These are phyloP conservation scores for Steatornis caripensis DNA, from an alignment of 2,113 vertebrate species.

Conservation along the genomic window DNA sequence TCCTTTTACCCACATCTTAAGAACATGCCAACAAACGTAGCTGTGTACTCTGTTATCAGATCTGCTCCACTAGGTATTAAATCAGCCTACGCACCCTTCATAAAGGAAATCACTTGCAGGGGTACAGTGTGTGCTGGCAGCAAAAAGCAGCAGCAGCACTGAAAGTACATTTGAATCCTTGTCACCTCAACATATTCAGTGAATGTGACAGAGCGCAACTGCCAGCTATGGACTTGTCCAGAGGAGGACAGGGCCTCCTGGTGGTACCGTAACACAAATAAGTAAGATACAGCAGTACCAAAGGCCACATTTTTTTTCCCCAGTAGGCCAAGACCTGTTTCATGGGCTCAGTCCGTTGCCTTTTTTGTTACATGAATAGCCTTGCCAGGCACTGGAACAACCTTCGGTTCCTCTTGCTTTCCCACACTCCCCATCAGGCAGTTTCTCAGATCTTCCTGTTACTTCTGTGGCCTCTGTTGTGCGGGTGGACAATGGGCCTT, in stretches of 20 bases:
- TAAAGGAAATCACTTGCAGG: background rate
- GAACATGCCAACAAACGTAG: background rate
- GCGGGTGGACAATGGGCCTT: background rate
- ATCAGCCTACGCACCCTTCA: background rate
- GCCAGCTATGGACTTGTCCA: background rate
- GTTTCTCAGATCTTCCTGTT: background rate
- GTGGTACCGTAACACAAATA: background rate
- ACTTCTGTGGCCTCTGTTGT: background rate
- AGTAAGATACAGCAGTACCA: background rate
- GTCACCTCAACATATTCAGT: background rate
- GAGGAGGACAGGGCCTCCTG: background rate
- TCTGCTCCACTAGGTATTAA: background rate
- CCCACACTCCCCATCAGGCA: background rate
- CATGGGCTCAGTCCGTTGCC: background rate
- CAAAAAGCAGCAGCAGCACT: background rate
- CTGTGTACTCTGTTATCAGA: background rate
- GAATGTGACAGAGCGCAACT: background rate
- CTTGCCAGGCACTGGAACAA: background rate
- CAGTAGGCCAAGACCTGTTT: background rate
- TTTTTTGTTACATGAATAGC: background rate
- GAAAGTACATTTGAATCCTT: background rate
- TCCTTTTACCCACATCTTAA: background rate
- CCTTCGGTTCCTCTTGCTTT: background rate
- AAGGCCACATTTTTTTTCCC: background rate
- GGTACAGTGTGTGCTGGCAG: background rate